Evolutionary conservation across 1,140 invertebrate genomes (phyloP), one percentile per base, ranked within the genome.

Genomic region (Bombus huntii): DNA sequence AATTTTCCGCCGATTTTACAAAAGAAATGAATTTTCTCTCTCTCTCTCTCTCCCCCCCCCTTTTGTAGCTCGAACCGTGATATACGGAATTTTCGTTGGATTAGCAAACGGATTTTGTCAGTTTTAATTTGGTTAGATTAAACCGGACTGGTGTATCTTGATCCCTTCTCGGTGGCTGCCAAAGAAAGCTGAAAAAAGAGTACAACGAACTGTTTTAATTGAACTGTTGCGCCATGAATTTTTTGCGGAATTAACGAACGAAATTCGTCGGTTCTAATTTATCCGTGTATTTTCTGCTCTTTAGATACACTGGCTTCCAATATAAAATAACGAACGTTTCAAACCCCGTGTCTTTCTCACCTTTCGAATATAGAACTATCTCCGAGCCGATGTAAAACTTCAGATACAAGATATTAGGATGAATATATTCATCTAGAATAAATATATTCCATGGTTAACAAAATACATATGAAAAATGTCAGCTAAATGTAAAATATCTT

Each of bases 101-200:
- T 77, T 62, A 77, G 57, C 57, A 28, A 34, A 65, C 34, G 57
- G 37, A 62, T 77, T 77, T 77, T n/a, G 57, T 77, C 75, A 42
- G 75, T 62, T 77, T 77, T 77, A 62, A 77, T 77, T 77, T 62
- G 37, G 34, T 37, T 25, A 42, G 75, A 62, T 77, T 77, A 77
- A 77, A 62, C 28, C 28, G 5, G 53, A 13, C 34, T 25, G 28
- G 12, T 76, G 15, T 59, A 76, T 76, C 74, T 76, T 59, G 53
- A 76, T 62, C 34, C 74, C 39, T 59, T 25, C 34, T n/a, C 6
- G 8, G 53, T 39, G 39, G 57, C 25, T 37, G 22, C 3, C 75
- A 22, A 12, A 28, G 25, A 25, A 62, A 42, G 31, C 10, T 12
- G 42, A 42, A 59, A 42, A 62, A 34, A 28, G 57, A 59, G 28